Percentiles rank a stretch among this genome's conserved stretches.
phyloP scores from a whole-genome alignment of 2,797 vertebrate species.

The Petrocephalus schoutedeni region DNA sequence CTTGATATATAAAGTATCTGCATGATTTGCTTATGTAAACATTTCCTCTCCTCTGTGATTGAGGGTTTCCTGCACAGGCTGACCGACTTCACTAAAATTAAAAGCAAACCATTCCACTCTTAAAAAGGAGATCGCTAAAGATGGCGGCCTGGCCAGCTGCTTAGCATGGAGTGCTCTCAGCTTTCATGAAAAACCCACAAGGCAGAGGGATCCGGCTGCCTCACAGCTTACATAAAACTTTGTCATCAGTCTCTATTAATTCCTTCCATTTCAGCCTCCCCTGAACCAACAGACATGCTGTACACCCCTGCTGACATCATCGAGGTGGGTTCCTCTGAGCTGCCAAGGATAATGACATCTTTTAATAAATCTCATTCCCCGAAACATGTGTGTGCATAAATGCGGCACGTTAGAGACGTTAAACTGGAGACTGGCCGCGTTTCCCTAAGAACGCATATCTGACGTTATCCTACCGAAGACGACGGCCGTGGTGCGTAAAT shows the following conservation, averaged over 20 bases:
- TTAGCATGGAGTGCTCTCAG: neutral
- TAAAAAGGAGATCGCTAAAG: neutral
- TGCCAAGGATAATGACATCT: neutral
- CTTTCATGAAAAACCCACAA: neutral
- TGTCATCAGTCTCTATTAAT: constrained; percentile 17
- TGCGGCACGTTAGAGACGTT: neutral
- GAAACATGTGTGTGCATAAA: neutral
- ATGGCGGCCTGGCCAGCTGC: neutral
- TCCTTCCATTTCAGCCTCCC: neutral
- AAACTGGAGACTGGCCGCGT: neutral
- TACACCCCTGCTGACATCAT: neutral
- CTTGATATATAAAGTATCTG: neutral
- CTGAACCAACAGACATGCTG: neutral
- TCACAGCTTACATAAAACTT: constrained; percentile 21
- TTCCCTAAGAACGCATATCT: neutral
- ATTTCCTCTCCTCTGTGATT: neutral
- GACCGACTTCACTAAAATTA: neutral
- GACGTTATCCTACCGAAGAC: neutral
- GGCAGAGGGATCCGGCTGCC: constrained; percentile 17
- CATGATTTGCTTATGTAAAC: constrained; percentile 12
- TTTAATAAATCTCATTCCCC: neutral
- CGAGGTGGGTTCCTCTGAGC: neutral
- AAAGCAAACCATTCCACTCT: neutral
- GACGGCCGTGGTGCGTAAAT: neutral
- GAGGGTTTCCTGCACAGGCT: constrained; percentile 2